Conservation (phyloP, 2,888 invertebrate species). For the Tridacna gigas region DNA sequence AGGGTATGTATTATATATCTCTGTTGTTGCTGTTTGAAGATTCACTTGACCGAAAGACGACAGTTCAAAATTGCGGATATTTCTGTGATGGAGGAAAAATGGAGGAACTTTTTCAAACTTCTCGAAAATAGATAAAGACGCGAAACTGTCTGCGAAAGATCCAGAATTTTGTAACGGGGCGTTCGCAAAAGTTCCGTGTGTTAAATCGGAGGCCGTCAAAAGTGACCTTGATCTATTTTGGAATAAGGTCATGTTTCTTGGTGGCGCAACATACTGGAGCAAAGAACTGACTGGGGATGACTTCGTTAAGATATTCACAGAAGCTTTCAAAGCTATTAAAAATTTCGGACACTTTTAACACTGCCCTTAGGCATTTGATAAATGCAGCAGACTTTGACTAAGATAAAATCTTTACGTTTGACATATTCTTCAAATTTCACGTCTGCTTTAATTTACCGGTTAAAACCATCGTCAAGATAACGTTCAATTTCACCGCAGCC, state of each 20-base stretch:
- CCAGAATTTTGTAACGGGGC: slow-evolving; percentile 40
- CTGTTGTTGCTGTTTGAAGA: no score
- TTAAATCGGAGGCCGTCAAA: slow-evolving; percentile 13
- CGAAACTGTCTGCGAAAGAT: slow-evolving; percentile 41
- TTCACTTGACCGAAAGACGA: no score
- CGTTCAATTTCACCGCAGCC: slow-evolving; percentile 59
- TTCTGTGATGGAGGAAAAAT: slow-evolving; percentile 59
- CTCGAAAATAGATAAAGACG: slow-evolving; percentile 62
- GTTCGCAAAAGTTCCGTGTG: slow-evolving; percentile 18
- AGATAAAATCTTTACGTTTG: slow-evolving; percentile 51
- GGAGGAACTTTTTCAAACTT: slow-evolving; percentile 58
- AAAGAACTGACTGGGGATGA: slow-evolving; percentile 43
- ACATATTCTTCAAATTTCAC: slow-evolving; percentile 62
- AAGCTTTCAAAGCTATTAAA: slow-evolving; percentile 46
- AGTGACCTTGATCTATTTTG: slow-evolving; percentile 47
- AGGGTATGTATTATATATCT: no score
- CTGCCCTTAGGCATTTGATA: slow-evolving; percentile 44
- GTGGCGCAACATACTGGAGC: slow-evolving; percentile 45
- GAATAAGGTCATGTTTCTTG: slow-evolving; percentile 47
- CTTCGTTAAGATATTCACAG: slow-evolving; percentile 40
- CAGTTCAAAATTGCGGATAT: slow-evolving; percentile 44
- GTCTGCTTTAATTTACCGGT: slow-evolving; percentile 50
- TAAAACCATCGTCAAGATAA: slow-evolving; percentile 53
- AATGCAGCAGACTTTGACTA: slow-evolving; percentile 47
- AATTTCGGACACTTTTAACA: slow-evolving; percentile 10